phyloP scores from a whole-genome alignment of 2,797 vertebrate species.

The Threskiornis aethiopicus region DNA sequence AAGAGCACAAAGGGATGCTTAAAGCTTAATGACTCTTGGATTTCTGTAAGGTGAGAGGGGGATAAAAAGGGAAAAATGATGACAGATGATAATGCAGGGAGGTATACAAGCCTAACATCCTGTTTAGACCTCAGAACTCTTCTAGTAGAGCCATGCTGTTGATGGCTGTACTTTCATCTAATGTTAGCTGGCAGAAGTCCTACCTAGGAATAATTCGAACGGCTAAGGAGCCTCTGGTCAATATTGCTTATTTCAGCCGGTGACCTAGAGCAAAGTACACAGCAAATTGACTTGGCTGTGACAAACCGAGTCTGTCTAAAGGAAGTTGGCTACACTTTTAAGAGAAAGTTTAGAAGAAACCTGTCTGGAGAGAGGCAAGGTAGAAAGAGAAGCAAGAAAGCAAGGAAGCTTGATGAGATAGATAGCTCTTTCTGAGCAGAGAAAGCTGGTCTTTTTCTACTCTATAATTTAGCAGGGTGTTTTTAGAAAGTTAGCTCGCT shows the following conservation, averaged over 20 bases:
- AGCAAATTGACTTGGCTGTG: not conserved
- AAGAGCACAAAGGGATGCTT: not conserved
- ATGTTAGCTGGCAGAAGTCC: not conserved
- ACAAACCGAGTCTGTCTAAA: not conserved
- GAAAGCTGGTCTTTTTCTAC: not conserved
- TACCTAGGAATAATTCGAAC: not conserved
- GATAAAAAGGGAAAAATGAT: not conserved
- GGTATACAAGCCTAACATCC: not conserved
- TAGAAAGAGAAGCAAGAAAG: not conserved
- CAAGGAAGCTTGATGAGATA: not conserved
- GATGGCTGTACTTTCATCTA: not conserved
- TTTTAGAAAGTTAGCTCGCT: conserved; percentile 8
- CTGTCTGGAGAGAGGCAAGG: not conserved
- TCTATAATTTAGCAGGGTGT: conserved; percentile 1
- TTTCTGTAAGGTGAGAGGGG: not conserved
- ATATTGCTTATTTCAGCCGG: not conserved
- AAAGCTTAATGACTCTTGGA: not conserved
- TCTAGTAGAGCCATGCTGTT: not conserved
- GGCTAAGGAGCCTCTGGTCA: conserved; percentile 1
- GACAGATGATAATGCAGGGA: not conserved
- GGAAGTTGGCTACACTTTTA: not conserved
- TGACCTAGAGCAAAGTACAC: not conserved
- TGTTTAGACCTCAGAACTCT: not conserved
- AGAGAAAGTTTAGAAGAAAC: not conserved
- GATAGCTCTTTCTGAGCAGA: not conserved